Conservation (phyloP, 1,140 invertebrate genomes). For the Physella acuta region DNA sequence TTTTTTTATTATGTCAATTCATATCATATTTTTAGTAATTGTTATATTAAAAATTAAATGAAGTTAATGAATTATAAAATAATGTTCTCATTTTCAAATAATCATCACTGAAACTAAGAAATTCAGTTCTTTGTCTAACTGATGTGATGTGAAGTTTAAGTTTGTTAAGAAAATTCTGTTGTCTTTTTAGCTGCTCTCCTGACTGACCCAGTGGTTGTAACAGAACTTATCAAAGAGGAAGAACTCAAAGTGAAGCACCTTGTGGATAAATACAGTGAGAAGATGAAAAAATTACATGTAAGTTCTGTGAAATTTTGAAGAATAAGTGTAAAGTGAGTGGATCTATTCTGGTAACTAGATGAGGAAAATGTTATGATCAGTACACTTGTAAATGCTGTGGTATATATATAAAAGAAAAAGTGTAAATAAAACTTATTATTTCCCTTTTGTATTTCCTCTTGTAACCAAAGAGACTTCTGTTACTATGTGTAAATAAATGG, state of each 20-base stretch:
- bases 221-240: slow-evolving; percentile 35
- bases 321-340: not conserved
- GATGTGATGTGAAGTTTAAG: no score
- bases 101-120: no score
- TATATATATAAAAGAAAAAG: no score
- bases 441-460: no score
- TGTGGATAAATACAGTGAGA: slow-evolving; percentile 33
- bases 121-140: no score
- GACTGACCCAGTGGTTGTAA: slow-evolving; percentile 33
- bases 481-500: no score
- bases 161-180: no score
- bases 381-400: no score
- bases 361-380: no score
- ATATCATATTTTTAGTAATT: not conserved
- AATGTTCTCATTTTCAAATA: not conserved
- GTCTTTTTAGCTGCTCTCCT: slow-evolving; percentile 28
- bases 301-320: not conserved
- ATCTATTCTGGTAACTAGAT: no score
- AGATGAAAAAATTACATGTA: slow-evolving; percentile 33
- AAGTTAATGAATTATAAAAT: not conserved
- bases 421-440: no score
- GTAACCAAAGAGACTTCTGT: no score
- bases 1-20: not conserved
- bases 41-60: not conserved
- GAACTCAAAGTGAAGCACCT: slow-evolving; percentile 31